Base-by-base conservation (phyloP, 2,797 vertebrate species). In the Lepus oiostolus region DNA sequence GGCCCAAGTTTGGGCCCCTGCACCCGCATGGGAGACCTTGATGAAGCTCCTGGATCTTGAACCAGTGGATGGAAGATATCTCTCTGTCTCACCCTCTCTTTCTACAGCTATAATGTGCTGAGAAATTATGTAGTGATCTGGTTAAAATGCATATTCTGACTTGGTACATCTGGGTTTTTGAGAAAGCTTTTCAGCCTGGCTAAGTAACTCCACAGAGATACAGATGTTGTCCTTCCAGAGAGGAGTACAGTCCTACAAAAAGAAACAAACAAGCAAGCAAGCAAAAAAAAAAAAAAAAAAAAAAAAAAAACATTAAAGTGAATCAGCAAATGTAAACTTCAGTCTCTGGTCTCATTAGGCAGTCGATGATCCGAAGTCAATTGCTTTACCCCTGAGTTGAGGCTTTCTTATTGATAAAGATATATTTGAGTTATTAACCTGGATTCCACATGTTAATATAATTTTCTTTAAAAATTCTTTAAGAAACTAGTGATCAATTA, bases 71-170 rank as follows among this genome's bases (percentile, higher is more conserved):
- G 42, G 42, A 42, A 42, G 42, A 42, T 42, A 9, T 42, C 42
- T 42, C 42, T 42, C 42, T 42, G 42, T 42, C 42, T 42, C 42
- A 42, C 42, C 42, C 42, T 42, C 42, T 42, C 42, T 42, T 42
- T 85, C 80, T 50, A 7, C 9, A 68, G 52, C 10, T 42, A 7
- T 88, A 68, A 74, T 70, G 8, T 38, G 8, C 10, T 32, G 21
- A 84, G 21, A 5, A 74, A 62, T 72, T 47, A 42, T 5, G 13
- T 65, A 9, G 5, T n/a, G 11, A 58, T 70, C 13, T 76, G 21
- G n/a, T 75, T 82, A 75, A 85, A 93, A 90, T 80, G 17, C 26
- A 38, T 28, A 74, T 50, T 87, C 35, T 70, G 52, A 62, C 50
- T 85, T 17, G 54, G 24, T 58, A 35, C 8, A 0, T 70, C 58